Base-by-base conservation (phyloP, 2,113 vertebrate genomes). In the Mesoclemmys tuberculata region DNA sequence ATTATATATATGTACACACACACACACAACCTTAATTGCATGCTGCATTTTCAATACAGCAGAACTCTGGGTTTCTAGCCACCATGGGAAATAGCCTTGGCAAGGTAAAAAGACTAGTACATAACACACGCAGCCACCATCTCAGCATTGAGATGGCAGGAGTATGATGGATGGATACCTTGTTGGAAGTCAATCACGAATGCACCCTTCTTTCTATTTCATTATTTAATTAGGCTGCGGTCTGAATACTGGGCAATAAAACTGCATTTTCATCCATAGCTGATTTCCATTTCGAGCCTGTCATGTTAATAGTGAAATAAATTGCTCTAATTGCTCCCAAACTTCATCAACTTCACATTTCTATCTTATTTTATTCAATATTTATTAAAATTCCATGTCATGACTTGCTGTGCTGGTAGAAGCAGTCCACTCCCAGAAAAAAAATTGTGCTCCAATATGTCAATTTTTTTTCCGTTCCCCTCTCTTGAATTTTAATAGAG, bases 301-400 rank as follows among this genome's bases (percentile, higher is more conserved):
- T 98, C 97, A 98, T 92, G 91, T 97, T 98, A 97, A 98, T 97
- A 97, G 96, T 97, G 97, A 99, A 99, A 99, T 99, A 99, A 99
- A 99, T 99, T 99, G 99, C 98, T 97, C 96, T 99, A 99, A 99
- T 99, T 98, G 98, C 97, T 84, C 92, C 94, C 89, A 95, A 97
- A 98, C 96, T 98, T 98, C 96, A 98, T 98, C 98, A 98, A 98
- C 98, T 98, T 98, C 98, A 97, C 98, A 98, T 99, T 98, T 96
- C 93, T 96, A 96, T 86, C 85, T 95, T 93, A 94, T 97, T 98
- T 98, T 98, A 98, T 98, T 98, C 97, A 98, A 98, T 98, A 99
- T 98, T 98, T 98, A 98, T 99, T 98, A 98, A 93, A 97, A 94
- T 58, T 97, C 95, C 96, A 96, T 98, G 92, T 97, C 91, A 92